Percentiles rank a stretch among this genome's conserved stretches.
Conservation (phyloP, 2,888 invertebrate species). For the Plutella xylostella region DNA sequence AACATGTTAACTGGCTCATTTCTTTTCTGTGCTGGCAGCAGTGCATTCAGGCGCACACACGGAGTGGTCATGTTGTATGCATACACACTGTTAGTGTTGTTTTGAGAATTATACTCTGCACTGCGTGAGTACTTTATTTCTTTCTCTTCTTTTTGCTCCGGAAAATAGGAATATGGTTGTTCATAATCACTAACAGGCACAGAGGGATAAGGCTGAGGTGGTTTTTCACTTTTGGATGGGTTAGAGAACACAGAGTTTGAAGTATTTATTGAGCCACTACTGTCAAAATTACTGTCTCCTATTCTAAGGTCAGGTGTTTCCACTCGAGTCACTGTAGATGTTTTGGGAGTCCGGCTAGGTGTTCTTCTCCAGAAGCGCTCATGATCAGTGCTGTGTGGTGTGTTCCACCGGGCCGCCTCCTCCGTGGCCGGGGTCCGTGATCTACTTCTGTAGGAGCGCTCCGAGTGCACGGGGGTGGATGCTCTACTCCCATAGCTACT, state of each 20-base stretch:
- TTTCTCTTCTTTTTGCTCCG: conserved; percentile 48
- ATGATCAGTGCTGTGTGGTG: conserved; percentile 38
- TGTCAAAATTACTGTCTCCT: conserved; percentile 44
- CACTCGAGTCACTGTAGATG: conserved; percentile 37
- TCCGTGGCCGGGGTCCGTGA: conserved; percentile 49
- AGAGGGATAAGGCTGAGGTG: too few relatives aligned
- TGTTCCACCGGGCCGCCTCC: conserved; percentile 40
- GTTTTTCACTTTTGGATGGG: too few relatives aligned
- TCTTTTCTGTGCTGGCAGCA: conserved; percentile 33
- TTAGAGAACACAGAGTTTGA: conserved; percentile 27
- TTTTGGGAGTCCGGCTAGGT: conserved; percentile 41
- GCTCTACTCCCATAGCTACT: conserved; percentile 48
- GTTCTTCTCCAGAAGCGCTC: conserved; percentile 42
- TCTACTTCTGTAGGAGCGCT: conserved; percentile 51
- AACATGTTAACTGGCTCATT: conserved; percentile 43
- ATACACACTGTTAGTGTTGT: conserved; percentile 35
- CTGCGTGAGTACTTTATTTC: conserved; percentile 58
- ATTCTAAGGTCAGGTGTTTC: conserved; percentile 44
- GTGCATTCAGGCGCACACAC: conserved; percentile 31
- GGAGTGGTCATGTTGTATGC: conserved; percentile 31
- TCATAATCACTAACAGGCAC: conserved; percentile 38
- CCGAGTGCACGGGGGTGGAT: conserved; percentile 48
- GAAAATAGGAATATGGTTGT: conserved; percentile 42
- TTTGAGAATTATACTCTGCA: conserved; percentile 47
- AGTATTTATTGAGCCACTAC: conserved; percentile 24